Percentiles rank a stretch among this genome's conserved stretches.
These are phyloP conservation scores for Endotricha flammealis DNA, from an alignment of 2,888 invertebrate species.

Conservation along the genomic window DNA sequence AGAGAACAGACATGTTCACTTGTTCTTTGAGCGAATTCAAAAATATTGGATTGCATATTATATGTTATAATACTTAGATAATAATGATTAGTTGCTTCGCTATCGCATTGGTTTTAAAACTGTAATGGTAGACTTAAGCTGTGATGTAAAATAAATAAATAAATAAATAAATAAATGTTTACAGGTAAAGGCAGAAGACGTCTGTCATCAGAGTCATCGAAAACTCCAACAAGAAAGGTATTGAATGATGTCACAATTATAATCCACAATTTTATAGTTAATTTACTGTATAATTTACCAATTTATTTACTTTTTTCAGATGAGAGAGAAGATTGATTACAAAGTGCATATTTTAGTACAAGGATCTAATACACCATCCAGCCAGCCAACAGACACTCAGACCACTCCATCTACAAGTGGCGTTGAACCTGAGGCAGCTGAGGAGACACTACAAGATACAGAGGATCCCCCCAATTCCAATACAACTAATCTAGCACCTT, in stretches of 20 bases:
- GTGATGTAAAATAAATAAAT: too few species aligned
- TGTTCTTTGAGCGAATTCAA: too few species aligned
- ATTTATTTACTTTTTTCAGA: slow-evolving; percentile 38
- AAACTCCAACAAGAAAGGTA: slow-evolving; percentile 52
- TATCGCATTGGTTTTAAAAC: too few species aligned
- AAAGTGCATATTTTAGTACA: slow-evolving; percentile 82
- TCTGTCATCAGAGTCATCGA: slow-evolving; percentile 34
- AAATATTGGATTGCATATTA: too few species aligned
- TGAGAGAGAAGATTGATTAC: slow-evolving; percentile 73
- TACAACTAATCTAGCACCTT: slow-evolving; percentile 14
- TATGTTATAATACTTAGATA: too few species aligned
- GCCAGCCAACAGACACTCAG: slow-evolving; percentile 29
- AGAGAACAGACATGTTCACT: too few species aligned
- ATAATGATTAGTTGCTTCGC: too few species aligned
- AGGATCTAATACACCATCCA: slow-evolving; percentile 53
- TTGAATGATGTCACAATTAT: too few species aligned
- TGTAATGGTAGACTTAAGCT: too few species aligned
- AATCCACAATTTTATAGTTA: too few species aligned
- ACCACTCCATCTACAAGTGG: slow-evolving; percentile 45
- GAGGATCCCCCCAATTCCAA: slow-evolving; percentile 19
- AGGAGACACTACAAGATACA: slow-evolving; percentile 24
- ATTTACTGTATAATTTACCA: not conserved
- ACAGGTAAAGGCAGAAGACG: slow-evolving; percentile 39
- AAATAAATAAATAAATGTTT: too few species aligned
- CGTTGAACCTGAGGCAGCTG: slow-evolving; percentile 30